Evolutionary conservation across 2,113 vertebrate species (phyloP), one percentile per base, ranked within the genome.

Genomic region (Zingel zingel): DNA sequence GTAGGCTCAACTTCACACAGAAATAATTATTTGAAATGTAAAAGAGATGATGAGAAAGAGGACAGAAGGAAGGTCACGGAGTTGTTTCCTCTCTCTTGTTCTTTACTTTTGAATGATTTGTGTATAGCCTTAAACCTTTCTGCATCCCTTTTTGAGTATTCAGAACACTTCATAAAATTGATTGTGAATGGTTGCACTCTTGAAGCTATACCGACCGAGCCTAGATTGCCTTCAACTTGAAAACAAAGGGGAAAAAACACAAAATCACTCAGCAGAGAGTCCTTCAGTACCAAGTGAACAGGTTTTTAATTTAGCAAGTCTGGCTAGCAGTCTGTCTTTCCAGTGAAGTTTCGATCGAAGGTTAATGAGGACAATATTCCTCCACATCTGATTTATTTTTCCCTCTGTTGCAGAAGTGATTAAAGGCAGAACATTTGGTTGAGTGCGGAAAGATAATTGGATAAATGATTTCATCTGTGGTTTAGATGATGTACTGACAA

Each of bases 401-500:
- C 54, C 61, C 50, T 77, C 63, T 74, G 48, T 58, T 68, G 78
- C 71, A 19, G 2, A 57, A 57, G 68, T 50, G 57, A 30, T 48
- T 47, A 56, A 77, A 71, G 27, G 36, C 57, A 70, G 74, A 80
- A 63, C 71, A 77, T 89, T 80, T 76, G 65, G 76, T 61, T 62
- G 58, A 68, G 70, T 68, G 81, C 45, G 21, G 69, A 16, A 54
- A 25, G 68, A 87, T 62, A 79, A 85, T 86, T 82, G 86, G 79
- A 85, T 86, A 77, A 83, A 91, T 84, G 77, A 73, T 72, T 86
- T 86, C 71, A 84, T 79, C 73, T 88, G 76, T 47, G 66, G 39
- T 67, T 78, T 77, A 72, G 72, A 74, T 83, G 74, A 85, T 73
- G 72, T 53, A 64, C 70, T 61, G 62, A 82, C 62, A 73, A 66